Evolutionary conservation across 2,888 invertebrate species (phyloP), one percentile per base, ranked within the genome.

Genomic region (Limnephilus marmoratus): DNA sequence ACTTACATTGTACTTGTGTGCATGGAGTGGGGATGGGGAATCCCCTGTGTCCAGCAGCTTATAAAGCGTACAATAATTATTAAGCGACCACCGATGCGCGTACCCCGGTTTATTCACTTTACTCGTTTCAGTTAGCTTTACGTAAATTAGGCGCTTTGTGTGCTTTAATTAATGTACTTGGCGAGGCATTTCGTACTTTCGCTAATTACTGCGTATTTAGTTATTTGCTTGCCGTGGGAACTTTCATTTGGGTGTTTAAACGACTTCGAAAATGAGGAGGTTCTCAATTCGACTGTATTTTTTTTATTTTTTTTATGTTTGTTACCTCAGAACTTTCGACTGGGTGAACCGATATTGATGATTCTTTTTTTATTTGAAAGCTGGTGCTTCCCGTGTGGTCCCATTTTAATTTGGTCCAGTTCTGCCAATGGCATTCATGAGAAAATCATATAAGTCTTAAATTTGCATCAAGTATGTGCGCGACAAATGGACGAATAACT

Each of bases 201-300:
- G 82, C 82, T 82, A 82, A 82, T 82, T 82, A 82, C 82, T 31
- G 82, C 82, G 31, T 82, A 34, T 82, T 82, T 82, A 15, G 18
- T 31, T 82, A 34, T 82, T 31, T 15, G 29, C 18, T 82, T 82
- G 29, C 31, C 31, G 82, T 82, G 18, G 31, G 82, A 82, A 82
- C 68, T 68, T 68, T 68, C 5, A 68, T 68, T 12, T 11, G 11
- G 1, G 68, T 68, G n/a, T 68, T 24, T 9, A 68, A 68, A n/a
- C n/a, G n/a, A n/a, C n/a, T n/a, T n/a, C n/a, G n/a, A n/a, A n/a
- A n/a, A n/a, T n/a, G n/a, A n/a, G n/a, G n/a, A n/a, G n/a, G n/a
- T n/a, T n/a, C n/a, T n/a, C n/a, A n/a, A n/a, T n/a, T n/a, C n/a
- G n/a, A n/a, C n/a, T n/a, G n/a, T n/a, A n/a, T n/a, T n/a, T n/a